Percentiles rank a stretch among this genome's conserved stretches.
These are phyloP conservation scores for Dryoscopus gambensis DNA, from an alignment of 2,113 vertebrate genomes.

Conservation along the genomic window DNA sequence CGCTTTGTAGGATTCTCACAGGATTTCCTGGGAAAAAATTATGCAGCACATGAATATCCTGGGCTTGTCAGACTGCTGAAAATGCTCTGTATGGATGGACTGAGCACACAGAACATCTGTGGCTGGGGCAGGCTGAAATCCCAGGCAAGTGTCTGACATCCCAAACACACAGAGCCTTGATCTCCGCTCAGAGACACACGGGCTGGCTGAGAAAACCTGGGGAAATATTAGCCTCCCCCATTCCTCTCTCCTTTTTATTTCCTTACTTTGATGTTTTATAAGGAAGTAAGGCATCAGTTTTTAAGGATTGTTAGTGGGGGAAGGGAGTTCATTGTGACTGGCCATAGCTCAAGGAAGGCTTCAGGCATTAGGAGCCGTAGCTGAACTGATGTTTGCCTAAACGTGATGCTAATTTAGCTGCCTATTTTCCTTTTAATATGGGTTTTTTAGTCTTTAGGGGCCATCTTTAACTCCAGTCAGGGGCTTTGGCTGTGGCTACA, in stretches of 20 bases:
- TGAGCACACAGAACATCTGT: neutral
- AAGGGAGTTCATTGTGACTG: neutral
- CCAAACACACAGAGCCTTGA: neutral
- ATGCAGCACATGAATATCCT: neutral
- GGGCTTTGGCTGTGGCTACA: neutral
- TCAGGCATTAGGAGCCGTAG: neutral
- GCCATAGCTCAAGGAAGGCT: neutral
- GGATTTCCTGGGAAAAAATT: constrained; percentile 6
- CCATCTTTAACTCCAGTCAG: neutral
- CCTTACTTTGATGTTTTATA: neutral
- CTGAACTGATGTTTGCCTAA: neutral
- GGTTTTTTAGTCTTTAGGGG: neutral
- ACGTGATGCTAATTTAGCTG: neutral
- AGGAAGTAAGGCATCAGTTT: neutral
- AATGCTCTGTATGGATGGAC: neutral
- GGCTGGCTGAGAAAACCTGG: neutral
- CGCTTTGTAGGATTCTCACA: neutral
- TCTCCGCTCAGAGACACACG: neutral
- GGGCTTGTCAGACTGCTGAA: neutral
- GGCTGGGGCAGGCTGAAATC: constrained; percentile 3
- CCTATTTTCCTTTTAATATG: neutral
- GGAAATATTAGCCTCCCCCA: neutral
- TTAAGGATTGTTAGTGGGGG: neutral
- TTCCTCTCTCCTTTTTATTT: neutral
- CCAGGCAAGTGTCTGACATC: neutral